Evolutionary conservation across 2,888 invertebrate genomes (phyloP), one percentile per base, ranked within the genome.

Genomic region (Drosophila fungiperda): DNA sequence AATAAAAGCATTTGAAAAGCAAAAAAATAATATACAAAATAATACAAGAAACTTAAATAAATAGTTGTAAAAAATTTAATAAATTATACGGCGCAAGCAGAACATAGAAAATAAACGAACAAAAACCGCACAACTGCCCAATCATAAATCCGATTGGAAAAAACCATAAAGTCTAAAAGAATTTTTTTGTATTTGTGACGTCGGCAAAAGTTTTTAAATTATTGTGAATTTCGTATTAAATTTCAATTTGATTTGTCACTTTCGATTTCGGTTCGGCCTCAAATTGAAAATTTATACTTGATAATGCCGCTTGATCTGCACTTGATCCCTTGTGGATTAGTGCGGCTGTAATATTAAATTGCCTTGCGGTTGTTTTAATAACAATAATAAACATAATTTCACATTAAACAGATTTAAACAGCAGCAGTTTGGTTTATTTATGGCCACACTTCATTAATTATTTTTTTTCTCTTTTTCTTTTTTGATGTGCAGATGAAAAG

Each of bases 311-410:
- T 90, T 91, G 89, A 91, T 92, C 91, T 88, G 80, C 82, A 82
- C 79, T 89, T 92, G 92, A 92, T 91, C 91, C 87, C 77, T 53
- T 80, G 83, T 84, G 89, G 91, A 91, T 91, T 91, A 91, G 85
- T 80, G 76, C 61, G 86, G 82, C 85, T 91, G 87, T 89, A 90
- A 89, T 85, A 80, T 89, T 90, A 83, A 85, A 89, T 87, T 85
- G 84, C 76, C 73, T 87, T 87, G 87, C 73, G 87, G 90, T 90
- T 80, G 78, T 73, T 86, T 87, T 86, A 82, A 79, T 90, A 79
- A 82, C 76, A 87, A 88, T 81, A 80, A 90, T 89, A 87, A 87
- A 89, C 89, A 87, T 89, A 83, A 90, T 90, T 89, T 89, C 78
- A 76, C 83, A 79, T 88, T 82, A 71, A 83, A 73, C 81, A 77